A percentile compares a stretch with the other conserved stretches of the same genome.
Conservation (phyloP, 2,797 vertebrate species). For the Myoxocephalus aenaeus region DNA sequence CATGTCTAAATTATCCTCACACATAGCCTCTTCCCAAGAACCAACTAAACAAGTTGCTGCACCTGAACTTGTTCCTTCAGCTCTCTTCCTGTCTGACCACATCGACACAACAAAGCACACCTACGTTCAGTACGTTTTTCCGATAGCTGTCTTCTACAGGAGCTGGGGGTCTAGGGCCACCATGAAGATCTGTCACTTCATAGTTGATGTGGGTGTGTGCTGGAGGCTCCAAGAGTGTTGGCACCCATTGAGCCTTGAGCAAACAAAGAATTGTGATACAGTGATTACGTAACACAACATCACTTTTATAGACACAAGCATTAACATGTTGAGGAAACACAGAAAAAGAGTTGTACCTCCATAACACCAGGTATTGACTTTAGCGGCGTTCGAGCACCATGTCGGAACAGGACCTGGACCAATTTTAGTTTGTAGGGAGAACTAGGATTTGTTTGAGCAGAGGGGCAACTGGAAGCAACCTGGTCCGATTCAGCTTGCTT, state of each 20-base stretch:
- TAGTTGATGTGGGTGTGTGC: constrained; percentile 88
- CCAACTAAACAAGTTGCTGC: not conserved
- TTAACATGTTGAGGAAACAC: not conserved
- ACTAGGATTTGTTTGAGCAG: not conserved
- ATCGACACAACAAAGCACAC: constrained; percentile 36
- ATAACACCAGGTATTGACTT: constrained; percentile 86
- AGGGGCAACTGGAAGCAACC: not conserved
- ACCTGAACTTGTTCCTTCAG: not conserved
- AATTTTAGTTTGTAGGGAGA: constrained; percentile 86
- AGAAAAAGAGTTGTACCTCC: constrained; percentile 81
- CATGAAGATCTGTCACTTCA: constrained; percentile 87
- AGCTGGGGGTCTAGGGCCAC: constrained; percentile 88
- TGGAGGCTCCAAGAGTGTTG: constrained; percentile 87
- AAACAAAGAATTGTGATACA: not conserved
- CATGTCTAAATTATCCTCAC: not conserved
- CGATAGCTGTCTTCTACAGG: constrained; percentile 86
- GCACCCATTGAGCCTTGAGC: constrained; percentile 89
- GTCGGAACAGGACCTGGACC: constrained; percentile 92
- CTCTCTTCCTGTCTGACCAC: not conserved
- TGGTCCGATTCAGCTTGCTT: constrained; percentile 63
- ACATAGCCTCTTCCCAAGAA: not conserved
- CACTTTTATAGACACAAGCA: not conserved
- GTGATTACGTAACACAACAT: not conserved
- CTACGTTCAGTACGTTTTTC: constrained; percentile 75
- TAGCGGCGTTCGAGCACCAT: constrained; percentile 93